A percentile compares a stretch with the other conserved stretches of the same genome.
Conservation (phyloP, 1,140 invertebrate species). For the Drosophila nebulosa region DNA sequence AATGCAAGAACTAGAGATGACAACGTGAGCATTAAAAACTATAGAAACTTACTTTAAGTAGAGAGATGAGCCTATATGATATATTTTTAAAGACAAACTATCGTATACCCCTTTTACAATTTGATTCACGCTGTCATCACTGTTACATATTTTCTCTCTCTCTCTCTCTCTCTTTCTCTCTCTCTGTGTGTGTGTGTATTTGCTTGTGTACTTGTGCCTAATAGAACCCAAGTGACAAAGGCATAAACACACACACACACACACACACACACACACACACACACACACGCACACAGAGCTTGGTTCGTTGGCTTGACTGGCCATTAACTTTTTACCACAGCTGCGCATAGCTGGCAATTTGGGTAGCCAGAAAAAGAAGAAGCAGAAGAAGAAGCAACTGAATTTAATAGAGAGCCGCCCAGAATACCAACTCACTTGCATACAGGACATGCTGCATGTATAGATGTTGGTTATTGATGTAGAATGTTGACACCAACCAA, state of each 20-base stretch:
- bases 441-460: constrained; percentile 2
- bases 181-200: constrained; percentile 3
- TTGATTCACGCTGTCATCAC: neutral
- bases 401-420: constrained; percentile 70
- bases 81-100: no score
- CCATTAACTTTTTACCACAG: constrained; percentile 63
- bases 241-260: constrained; percentile 29
- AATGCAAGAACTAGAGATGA: neutral
- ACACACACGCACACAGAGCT: neutral
- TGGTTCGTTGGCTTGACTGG: constrained; percentile 34
- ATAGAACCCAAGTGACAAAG: constrained; percentile 72
- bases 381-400: constrained; percentile 41
- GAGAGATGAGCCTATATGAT: no score
- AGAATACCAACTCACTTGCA: constrained; percentile 51
- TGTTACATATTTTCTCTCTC: neutral
- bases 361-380: constrained; percentile 30
- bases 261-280: neutral
- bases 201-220: constrained; percentile 53
- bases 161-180: neutral
- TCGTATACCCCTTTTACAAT: no score
- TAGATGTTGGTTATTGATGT: neutral
- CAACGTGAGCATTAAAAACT: neutral
- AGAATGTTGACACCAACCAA: constrained; percentile 36
- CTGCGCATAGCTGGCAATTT: constrained; percentile 49
- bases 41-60: no score